These are phyloP conservation scores for Falco naumanni DNA, from an alignment of 2,797 vertebrate species.

Conservation along the genomic window DNA sequence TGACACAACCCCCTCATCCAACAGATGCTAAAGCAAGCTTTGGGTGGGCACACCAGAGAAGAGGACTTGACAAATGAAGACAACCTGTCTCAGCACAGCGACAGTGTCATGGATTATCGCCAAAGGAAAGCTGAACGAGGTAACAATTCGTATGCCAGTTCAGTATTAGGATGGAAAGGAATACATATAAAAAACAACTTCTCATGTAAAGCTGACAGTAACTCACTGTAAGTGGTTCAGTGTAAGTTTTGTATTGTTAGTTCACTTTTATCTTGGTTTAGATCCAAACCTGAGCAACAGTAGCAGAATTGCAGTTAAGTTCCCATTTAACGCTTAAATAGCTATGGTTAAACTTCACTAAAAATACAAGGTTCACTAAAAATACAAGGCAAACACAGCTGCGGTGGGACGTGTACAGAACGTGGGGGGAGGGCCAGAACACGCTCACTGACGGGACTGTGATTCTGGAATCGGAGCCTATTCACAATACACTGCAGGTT, in stretches of 20 bases:
- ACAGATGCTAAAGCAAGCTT: constrained; percentile 90
- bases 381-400: background rate
- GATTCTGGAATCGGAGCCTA: background rate
- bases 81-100: constrained; percentile 86
- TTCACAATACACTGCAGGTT: background rate
- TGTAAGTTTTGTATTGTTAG: background rate
- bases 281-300: background rate
- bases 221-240: no score
- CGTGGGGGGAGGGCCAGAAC: background rate
- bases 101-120: constrained; percentile 82
- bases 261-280: background rate
- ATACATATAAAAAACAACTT: background rate
- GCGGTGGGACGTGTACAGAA: background rate
- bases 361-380: background rate
- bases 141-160: constrained; percentile 5
- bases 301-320: background rate
- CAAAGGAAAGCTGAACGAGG: constrained; percentile 70
- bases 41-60: constrained; percentile 72
- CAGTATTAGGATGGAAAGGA: background rate
- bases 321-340: background rate
- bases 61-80: constrained; percentile 80
- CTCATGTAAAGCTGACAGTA: background rate
- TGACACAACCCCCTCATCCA: background rate
- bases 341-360: background rate
- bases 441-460: background rate